Base-by-base conservation (phyloP, 2,113 vertebrate species). In the Microtus ochrogaster region DNA sequence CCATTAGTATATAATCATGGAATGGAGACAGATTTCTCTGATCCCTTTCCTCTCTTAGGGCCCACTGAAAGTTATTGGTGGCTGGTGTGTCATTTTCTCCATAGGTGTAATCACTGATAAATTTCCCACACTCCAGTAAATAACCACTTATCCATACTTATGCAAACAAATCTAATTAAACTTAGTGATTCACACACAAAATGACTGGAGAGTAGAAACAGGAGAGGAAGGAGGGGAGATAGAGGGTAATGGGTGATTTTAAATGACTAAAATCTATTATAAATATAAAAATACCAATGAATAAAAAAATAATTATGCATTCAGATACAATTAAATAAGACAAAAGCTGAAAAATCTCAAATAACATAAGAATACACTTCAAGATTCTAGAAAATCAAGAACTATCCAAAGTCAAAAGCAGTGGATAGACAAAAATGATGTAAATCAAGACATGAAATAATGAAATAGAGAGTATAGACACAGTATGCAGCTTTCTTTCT, bases 401-500 rank as follows among this genome's bases (percentile, higher is more conserved):
- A 58, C 36, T n/a, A 81, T 39, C 30, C 10, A 81, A 58, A 58
- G 36, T 36, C 52, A 13, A 81, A 81, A 58, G 19, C 10, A n/a
- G 49, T 81, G 33, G 5, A 11, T 22, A 3, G 49, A n/a, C 11
- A 81, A 3, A 58, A 81, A 81, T 58, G n/a, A n/a, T 81, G n/a
- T n/a, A 58, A 58, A 81, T n/a, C 33, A n/a, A 81, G 52, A 39
- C 21, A n/a, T n/a, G 9, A 19, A n/a, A 22, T 81, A 58, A 24
- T 58, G 12, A 81, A 58, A 11, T 55, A 55, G 33, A 52, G 8
- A 22, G 33, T n/a, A 36, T 10, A 55, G 21, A 78, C 52, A 55
- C 1, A 81, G 4, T 55, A 36, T 0, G 21, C 4, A 2, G 30
- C 11, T 28, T 28, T 36, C 1, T 39, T 83, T 5, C 10, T n/a